These are phyloP conservation scores for Agrypnia vestita DNA, from an alignment of 1,140 invertebrate species.

Conservation along the genomic window DNA sequence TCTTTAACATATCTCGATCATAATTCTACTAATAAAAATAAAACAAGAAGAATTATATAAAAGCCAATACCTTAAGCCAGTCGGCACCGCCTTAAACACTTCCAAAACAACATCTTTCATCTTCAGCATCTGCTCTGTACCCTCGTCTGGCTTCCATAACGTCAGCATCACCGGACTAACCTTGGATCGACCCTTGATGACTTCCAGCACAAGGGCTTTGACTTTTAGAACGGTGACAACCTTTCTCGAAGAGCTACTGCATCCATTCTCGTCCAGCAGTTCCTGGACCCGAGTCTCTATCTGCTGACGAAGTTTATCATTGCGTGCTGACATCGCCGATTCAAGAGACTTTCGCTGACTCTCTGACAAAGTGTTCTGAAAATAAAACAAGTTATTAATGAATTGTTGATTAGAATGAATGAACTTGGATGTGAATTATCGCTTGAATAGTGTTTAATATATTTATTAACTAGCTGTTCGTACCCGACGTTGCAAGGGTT, in stretches of 20 bases:
- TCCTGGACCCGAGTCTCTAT: constrained; percentile 44
- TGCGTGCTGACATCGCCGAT: constrained; percentile 22
- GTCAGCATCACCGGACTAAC: constrained; percentile 60
- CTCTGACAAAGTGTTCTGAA: constrained; percentile 41
- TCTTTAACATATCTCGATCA: too few species aligned
- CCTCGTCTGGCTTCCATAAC: constrained; percentile 73
- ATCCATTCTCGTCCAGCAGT: constrained; percentile 40
- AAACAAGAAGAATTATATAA: constrained; percentile 60
- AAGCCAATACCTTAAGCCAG: constrained; percentile 63
- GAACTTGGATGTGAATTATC: too few species aligned
- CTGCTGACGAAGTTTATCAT: constrained; percentile 17
- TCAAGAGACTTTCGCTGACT: constrained; percentile 34
- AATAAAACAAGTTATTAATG: background rate
- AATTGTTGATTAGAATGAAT: background rate
- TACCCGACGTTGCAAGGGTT: too few species aligned
- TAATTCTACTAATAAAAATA: too few species aligned
- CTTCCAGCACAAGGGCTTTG: constrained; percentile 15
- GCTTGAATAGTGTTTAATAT: too few species aligned
- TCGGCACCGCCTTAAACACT: constrained; percentile 66
- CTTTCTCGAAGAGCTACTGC: background rate
- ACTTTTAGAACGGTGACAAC: constrained; percentile 36
- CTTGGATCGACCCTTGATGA: background rate
- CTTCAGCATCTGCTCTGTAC: constrained; percentile 65
- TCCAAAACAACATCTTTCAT: constrained; percentile 72
- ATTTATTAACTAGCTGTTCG: too few species aligned